A percentile compares a stretch with the other conserved stretches of the same genome.
These are phyloP conservation scores for Mesoclemmys tuberculata DNA, from an alignment of 2,113 vertebrate species.

Conservation along the genomic window DNA sequence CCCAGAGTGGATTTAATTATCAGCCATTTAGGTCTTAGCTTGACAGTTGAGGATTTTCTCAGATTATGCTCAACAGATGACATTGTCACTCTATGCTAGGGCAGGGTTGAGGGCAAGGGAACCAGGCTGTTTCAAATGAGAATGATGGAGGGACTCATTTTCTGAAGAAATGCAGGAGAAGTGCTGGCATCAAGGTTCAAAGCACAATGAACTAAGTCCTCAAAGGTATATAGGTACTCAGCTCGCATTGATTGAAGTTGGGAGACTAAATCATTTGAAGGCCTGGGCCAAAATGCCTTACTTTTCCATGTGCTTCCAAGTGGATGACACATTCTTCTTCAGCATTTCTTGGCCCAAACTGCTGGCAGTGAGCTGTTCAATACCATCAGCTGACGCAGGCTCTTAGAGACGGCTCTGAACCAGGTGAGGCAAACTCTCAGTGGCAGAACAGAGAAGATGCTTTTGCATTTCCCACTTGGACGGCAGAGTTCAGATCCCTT, in stretches of 20 bases:
- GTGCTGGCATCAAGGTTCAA: background rate
- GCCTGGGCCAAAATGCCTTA: background rate
- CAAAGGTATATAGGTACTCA: background rate
- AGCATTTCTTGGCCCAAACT: accelerated
- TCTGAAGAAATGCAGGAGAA: accelerated
- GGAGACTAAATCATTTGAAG: background rate
- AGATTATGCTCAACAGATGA: conserved; percentile 31
- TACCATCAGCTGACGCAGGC: background rate
- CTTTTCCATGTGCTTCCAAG: accelerated
- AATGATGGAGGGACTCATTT: background rate
- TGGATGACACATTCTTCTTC: too few species aligned
- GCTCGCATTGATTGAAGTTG: background rate
- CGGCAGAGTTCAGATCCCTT: background rate
- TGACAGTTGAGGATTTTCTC: conserved; percentile 36
- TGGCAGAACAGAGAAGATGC: background rate
- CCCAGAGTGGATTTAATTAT: conserved; percentile 38
- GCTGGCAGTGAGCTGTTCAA: background rate
- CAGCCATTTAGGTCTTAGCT: background rate
- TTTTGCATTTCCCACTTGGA: background rate
- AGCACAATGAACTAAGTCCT: background rate
- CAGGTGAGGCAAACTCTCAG: background rate
- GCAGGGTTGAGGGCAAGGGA: background rate
- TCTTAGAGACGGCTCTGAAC: background rate
- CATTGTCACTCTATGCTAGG: background rate
- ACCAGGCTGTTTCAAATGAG: background rate